Percentiles rank a stretch among this genome's conserved stretches.
phyloP scores from a whole-genome alignment of 1,140 invertebrate species.

The Bemisia tabaci region DNA sequence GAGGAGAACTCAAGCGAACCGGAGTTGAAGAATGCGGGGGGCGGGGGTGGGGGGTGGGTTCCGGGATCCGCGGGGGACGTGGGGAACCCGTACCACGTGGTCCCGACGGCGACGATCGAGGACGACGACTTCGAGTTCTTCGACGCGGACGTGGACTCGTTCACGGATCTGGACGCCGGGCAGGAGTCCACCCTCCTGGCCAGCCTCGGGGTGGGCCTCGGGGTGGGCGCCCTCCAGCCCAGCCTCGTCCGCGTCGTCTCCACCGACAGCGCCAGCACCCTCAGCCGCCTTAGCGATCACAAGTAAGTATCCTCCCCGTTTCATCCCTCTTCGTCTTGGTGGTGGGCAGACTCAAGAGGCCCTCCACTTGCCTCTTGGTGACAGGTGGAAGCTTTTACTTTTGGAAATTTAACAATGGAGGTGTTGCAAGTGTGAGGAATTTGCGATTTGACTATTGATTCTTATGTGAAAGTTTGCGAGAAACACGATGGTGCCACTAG shows the following conservation, averaged over 20 bases:
- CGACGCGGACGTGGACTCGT: constrained; percentile 6
- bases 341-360: no score
- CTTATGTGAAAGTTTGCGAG: no score
- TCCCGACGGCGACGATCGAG: constrained; percentile 14
- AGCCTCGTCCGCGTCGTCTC: constrained; percentile 10
- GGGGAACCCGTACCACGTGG: not conserved
- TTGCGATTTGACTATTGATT: no score
- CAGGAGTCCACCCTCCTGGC: constrained; percentile 1
- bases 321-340: not conserved
- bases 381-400: no score
- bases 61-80: not conserved
- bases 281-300: constrained; percentile 6
- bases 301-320: constrained; percentile 4
- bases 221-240: not conserved
- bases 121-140: constrained; percentile 15
- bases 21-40: not conserved
- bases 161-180: constrained; percentile 3
- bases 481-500: no score
- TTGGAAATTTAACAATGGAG: no score
- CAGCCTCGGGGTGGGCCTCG: no score
- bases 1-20: not conserved
- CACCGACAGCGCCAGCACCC: constrained; percentile 1
- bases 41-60: not conserved
- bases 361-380: no score
- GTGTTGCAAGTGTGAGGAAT: no score